A percentile compares a stretch with the other conserved stretches of the same genome.
Evolutionary conservation across 2,113 vertebrate genomes (phyloP).

Genomic region (Saiga tatarica): DNA sequence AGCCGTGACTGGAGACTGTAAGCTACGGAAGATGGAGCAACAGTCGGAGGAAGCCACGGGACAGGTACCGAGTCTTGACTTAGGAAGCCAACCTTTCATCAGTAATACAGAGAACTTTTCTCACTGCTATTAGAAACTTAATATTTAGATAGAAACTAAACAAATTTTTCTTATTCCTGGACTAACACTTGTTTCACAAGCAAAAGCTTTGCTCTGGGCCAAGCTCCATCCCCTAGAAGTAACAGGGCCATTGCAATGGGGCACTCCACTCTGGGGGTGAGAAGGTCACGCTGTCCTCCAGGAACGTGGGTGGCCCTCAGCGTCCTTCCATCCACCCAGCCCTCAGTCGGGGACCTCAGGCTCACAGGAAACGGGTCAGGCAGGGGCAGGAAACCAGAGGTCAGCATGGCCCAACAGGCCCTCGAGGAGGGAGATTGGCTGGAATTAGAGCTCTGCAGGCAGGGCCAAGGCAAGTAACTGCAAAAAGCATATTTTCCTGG

Average conservation of each 20-base stretch:
- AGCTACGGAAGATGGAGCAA: not conserved
- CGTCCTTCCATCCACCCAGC: not conserved
- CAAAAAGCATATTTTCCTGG: not conserved
- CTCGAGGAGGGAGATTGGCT: not conserved
- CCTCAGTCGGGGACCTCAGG: not conserved
- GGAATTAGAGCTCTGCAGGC: not conserved
- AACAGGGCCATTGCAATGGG: conserved; percentile 83
- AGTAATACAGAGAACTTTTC: not conserved
- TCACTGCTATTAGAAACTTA: not conserved
- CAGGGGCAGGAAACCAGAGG: not conserved
- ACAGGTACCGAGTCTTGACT: not conserved
- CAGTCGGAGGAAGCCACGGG: not conserved
- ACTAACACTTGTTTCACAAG: not conserved
- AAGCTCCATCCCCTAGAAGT: conserved; percentile 86
- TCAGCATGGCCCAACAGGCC: not conserved
- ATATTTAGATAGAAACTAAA: not conserved
- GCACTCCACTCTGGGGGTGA: conserved; percentile 80
- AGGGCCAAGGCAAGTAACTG: not conserved
- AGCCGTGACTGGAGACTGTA: not conserved
- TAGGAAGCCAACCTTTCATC: not conserved
- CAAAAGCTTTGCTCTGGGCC: not conserved
- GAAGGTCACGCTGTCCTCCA: conserved; percentile 75
- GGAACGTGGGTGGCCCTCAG: conserved; percentile 68
- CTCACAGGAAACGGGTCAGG: not conserved
- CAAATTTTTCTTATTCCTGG: not conserved